These are phyloP conservation scores for Iselma pallidipennis DNA, from an alignment of 2,888 invertebrate genomes.

Conservation along the genomic window DNA sequence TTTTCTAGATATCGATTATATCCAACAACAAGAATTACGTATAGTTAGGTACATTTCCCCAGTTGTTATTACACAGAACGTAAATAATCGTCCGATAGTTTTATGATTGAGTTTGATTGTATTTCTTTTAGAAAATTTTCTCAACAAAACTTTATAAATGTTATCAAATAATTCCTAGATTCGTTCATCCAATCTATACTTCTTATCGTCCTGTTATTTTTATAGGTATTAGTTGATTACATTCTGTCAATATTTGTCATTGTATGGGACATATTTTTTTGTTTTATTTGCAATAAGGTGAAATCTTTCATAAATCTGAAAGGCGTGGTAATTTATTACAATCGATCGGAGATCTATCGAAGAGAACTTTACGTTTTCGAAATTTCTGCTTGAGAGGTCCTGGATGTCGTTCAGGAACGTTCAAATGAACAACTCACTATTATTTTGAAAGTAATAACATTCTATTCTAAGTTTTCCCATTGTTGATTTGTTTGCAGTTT, in stretches of 20 bases:
- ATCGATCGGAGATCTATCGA: too few species aligned
- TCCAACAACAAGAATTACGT: too few species aligned
- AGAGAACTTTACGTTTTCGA: too few species aligned
- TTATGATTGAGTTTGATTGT: background rate
- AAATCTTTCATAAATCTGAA: conserved; percentile 39
- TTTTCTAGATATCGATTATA: background rate
- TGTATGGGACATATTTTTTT: conserved; percentile 43
- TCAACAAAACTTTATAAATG: background rate
- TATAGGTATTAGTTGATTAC: conserved; percentile 14
- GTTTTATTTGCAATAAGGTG: conserved; percentile 48
- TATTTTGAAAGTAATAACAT: background rate
- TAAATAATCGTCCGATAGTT: too few species aligned
- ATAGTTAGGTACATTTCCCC: too few species aligned
- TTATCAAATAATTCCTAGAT: background rate
- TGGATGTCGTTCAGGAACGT: too few species aligned
- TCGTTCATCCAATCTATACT: background rate
- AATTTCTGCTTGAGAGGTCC: too few species aligned
- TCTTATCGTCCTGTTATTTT: background rate
- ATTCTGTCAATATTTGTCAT: conserved; percentile 33
- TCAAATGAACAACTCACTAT: too few species aligned
- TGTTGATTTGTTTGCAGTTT: background rate
- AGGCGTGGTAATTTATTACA: conserved; percentile 21
- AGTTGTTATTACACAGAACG: too few species aligned
- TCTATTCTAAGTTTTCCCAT: background rate
- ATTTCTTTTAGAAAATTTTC: background rate